Evolutionary conservation across 2,113 vertebrate genomes (phyloP), one percentile per base, ranked within the genome.

Genomic region (Strix uralensis): DNA sequence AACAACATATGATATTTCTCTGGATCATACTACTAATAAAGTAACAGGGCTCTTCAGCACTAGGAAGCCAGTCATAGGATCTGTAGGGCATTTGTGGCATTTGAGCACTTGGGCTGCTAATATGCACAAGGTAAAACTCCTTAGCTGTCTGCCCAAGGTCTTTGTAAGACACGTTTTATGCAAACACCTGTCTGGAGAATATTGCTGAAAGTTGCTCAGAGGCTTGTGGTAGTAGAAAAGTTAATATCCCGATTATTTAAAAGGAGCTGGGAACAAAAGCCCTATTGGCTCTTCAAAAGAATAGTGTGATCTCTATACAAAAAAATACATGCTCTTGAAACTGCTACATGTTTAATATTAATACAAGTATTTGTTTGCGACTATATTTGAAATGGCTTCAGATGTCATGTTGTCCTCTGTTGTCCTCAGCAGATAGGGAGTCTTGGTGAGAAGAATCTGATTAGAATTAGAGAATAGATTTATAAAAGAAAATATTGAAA

Each of bases 191-290:
- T 91, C 94, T 96, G 86, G 94, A 97, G 86, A 95, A 92, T 91
- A 92, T 91, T 89, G 80, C 44, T 77, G 38, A 40, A 72, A 92
- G 92, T 86, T 94, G 80, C 86, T 93, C 57, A 84, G 72, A 88
- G 92, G 67, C 86, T 93, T 88, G 46, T 0, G 0, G 42, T 40
- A 71, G 47, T 63, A 93, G 67, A 81, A 92, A 97, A 92, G 95
- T 96, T 97, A 95, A 92, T 92, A 94, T 91, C 88, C 34, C 84
- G 86, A 75, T 84, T 86, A 69, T 75, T 95, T 94, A 84, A 96
- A 96, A 95, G 78, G 61, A 82, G 62, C 40, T 85, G 44, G 46
- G 78, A 96, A 92, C 72, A 95, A 90, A 96, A 95, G 66, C 69
- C 40, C 52, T 90, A 5, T 87, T 95, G 94, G 57, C 49, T 96